Evolutionary conservation across 2,113 vertebrate species (phyloP), one percentile per base, ranked within the genome.

Genomic region (Perca schrenkii): DNA sequence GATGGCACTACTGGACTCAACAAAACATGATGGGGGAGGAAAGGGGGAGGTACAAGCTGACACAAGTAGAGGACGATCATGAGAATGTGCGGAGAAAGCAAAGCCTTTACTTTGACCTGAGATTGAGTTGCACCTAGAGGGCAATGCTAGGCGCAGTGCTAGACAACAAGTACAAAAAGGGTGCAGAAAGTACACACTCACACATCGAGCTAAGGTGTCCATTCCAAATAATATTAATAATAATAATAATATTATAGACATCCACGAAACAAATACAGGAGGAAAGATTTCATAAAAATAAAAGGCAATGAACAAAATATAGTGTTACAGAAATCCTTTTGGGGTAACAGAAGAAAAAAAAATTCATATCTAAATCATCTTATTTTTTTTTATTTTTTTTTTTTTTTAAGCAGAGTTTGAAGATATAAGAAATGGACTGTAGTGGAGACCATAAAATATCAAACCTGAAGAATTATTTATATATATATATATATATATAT

Each of bases 381-480:
- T 80, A 43, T 74, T 89, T 85, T 87, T 89, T 88, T 14, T 69
- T 58, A 11, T 56, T 77, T 56, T 11, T 50, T 19, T 58, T 63
- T 85, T 91, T 89, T 89, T 91, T 91, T 84, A 95, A 95, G 94
- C 95, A 95, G 94, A 95, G 94, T 96, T 95, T 93, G 95, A 96
- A 96, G 96, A 88, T 96, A 94, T 94, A 96, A 96, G 96, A 96
- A 96, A 95, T 94, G 96, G 94, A 95, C 94, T 93, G 88, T 94
- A 94, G 92, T 95, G 92, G 94, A 95, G 91, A 96, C 91, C 84
- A 92, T 90, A 91, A 90, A 95, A 96, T 96, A 96, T 90, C 91
- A 97, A 97, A 98, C 98, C 97, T 98, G 97, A 98, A 98, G 93
- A 93, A 96, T 96, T 95, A 36, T 90, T 86, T 56, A 83, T 88